Conservation (phyloP, 2,113 vertebrate species). For the Rhinoptilus africanus region DNA sequence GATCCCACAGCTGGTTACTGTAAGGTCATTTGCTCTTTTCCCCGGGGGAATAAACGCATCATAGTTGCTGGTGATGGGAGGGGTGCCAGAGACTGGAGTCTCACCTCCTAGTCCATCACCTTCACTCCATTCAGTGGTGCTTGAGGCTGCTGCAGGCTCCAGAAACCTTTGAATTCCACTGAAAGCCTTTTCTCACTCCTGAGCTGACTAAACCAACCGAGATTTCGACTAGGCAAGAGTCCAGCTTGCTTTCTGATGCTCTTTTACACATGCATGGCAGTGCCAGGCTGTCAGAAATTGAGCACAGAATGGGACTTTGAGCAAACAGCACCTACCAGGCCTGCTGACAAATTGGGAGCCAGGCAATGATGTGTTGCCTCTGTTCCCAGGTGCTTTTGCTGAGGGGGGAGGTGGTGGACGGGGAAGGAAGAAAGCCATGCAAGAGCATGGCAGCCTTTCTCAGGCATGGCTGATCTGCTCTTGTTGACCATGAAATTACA, state of each 20-base stretch:
- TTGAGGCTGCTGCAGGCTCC: background rate
- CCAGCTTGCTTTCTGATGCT: background rate
- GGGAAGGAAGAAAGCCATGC: background rate
- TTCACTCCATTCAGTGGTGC: background rate
- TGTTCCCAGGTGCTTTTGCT: background rate
- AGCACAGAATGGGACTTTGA: background rate
- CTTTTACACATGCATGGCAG: background rate
- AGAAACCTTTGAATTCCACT: background rate
- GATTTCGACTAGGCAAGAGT: background rate
- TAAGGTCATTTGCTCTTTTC: background rate
- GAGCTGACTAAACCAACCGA: background rate
- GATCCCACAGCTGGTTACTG: background rate
- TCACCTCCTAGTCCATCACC: background rate
- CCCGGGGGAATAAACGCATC: background rate
- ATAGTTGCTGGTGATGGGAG: rapidly evolving
- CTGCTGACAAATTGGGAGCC: rapidly evolving
- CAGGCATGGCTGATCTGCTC: rapidly evolving
- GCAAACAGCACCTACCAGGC: background rate
- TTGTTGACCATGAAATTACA: background rate
- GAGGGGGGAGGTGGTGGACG: background rate
- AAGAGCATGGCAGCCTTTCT: background rate
- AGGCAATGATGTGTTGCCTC: background rate
- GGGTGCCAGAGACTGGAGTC: background rate
- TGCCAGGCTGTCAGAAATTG: background rate
- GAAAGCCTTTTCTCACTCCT: background rate